phyloP scores from a whole-genome alignment of 2,113 vertebrate species.

The Neogale vison region DNA sequence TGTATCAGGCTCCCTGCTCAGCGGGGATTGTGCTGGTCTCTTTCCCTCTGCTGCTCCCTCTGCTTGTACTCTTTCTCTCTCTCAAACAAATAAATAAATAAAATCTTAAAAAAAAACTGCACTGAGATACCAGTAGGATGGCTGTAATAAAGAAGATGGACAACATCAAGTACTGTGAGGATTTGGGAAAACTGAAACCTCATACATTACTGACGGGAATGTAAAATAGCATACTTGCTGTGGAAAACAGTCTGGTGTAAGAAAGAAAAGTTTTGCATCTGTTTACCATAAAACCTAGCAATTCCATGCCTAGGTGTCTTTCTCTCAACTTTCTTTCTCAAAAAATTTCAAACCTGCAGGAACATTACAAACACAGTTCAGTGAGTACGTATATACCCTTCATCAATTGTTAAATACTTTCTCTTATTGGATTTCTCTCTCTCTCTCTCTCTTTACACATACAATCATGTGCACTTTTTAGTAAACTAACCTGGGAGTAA shows the following conservation, averaged over 20 bases:
- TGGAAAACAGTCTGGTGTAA: not conserved
- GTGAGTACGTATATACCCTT: not conserved
- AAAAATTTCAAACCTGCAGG: not conserved
- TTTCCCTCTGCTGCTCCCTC: not conserved
- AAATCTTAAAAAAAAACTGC: not conserved
- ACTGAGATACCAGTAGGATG: not conserved
- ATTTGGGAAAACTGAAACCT: not conserved
- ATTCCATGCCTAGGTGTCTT: not conserved
- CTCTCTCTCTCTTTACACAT: not conserved
- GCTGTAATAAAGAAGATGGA: not conserved
- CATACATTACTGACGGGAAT: not conserved
- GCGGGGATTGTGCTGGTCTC: not conserved
- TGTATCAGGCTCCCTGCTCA: not conserved
- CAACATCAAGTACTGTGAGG: not conserved
- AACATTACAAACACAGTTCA: not conserved
- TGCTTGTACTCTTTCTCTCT: not conserved
- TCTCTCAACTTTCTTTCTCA: not conserved
- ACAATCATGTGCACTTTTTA: not conserved
- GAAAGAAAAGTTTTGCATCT: not conserved
- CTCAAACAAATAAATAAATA: not conserved
- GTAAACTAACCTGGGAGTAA: not conserved
- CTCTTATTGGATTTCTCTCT: not conserved
- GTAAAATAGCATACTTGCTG: not conserved
- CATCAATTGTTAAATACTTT: not conserved
- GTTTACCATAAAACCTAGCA: not conserved